These are phyloP conservation scores for Platycheirus rosarum DNA, from an alignment of 2,888 invertebrate species.

Conservation along the genomic window DNA sequence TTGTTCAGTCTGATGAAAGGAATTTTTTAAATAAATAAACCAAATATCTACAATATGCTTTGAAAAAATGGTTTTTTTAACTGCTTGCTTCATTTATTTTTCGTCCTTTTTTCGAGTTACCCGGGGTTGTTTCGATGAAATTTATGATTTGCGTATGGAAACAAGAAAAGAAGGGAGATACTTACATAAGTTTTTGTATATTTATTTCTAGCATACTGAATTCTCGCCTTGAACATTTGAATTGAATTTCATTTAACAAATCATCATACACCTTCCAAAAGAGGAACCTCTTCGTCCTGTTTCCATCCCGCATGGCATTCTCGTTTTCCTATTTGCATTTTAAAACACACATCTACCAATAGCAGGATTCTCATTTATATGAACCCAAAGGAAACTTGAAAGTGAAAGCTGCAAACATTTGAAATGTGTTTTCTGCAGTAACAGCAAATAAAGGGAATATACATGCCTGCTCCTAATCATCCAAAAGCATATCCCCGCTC, in stretches of 20 bases:
- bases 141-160: constrained; percentile 18
- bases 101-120: constrained; percentile 5
- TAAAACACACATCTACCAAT: neutral
- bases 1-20: neutral
- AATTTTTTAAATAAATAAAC: constrained; percentile 20
- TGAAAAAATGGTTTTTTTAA: constrained; percentile 14
- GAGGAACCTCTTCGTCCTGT: neutral
- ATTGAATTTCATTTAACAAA: constrained; percentile 33
- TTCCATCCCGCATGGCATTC: neutral
- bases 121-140: neutral
- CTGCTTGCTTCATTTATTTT: constrained; percentile 24
- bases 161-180: constrained; percentile 13
- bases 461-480: constrained; percentile 67
- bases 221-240: constrained; percentile 16
- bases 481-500: constrained; percentile 62
- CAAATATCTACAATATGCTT: constrained; percentile 32
- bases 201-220: neutral
- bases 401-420: constrained; percentile 61
- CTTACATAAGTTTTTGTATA: neutral
- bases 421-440: constrained; percentile 68
- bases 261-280: constrained; percentile 2
- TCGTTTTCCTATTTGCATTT: constrained; percentile 46
- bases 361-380: neutral
- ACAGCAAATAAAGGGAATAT: constrained; percentile 66
- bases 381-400: constrained; percentile 41